Conservation (phyloP, 2,797 vertebrate genomes). For the Crocidura indochinensis region DNA sequence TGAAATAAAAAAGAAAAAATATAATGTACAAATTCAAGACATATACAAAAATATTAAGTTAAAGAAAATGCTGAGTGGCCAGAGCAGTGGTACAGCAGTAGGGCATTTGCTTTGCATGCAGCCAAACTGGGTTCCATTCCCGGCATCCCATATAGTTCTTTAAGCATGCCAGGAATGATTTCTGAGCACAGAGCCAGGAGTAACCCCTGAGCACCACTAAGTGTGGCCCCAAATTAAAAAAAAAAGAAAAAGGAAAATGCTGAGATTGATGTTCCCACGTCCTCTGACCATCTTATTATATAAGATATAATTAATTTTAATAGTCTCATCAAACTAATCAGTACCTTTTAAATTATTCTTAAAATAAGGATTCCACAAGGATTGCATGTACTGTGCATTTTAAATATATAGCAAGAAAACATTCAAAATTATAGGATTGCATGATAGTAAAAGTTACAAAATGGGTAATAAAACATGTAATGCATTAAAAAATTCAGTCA, state of each 20-base stretch:
- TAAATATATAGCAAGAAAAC: neutral
- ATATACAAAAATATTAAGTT: no score
- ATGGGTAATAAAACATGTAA: neutral
- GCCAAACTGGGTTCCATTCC: no score
- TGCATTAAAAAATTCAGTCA: neutral
- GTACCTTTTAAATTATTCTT: neutral
- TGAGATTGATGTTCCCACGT: neutral
- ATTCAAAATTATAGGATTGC: conserved; percentile 3
- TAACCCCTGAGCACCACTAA: no score
- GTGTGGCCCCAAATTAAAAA: no score
- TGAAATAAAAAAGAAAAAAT: no score
- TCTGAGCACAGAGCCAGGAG: no score
- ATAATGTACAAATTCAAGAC: no score
- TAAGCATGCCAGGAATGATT: no score
- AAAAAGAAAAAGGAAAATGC: neutral
- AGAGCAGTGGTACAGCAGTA: no score
- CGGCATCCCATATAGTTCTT: no score
- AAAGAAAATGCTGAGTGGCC: neutral
- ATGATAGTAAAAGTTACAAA: neutral
- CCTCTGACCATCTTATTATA: no score
- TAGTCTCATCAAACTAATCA: neutral
- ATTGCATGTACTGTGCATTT: neutral
- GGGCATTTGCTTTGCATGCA: no score
- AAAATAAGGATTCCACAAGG: neutral
- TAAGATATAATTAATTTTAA: neutral